Base-by-base conservation (phyloP, 2,888 invertebrate genomes). In the Perizoma affinitatum region DNA sequence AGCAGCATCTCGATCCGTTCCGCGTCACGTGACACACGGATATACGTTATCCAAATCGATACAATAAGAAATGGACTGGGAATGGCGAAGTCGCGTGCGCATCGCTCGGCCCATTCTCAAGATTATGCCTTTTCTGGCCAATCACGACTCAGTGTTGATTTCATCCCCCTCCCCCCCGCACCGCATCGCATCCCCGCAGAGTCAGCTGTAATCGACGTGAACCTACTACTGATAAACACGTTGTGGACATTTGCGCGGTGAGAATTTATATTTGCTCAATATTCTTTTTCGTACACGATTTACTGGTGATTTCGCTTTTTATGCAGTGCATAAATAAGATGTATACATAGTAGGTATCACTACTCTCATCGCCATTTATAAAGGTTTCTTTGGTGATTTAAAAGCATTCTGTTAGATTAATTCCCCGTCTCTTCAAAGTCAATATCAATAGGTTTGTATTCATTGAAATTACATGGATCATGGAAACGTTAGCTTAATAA, bases 181-280 rank as follows among this genome's bases (percentile, higher is more conserved):
- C 40, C 58, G 50, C 54, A 33, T 34, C 58, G 42, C 58, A 62
- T 66, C 64, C 66, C 65, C 66, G 72, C 64, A 65, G 65, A 69
- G 76, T 82, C 84, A 83, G 81, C 79, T 82, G 81, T 76, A 74
- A 75, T 73, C 79, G 75, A 76, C 75, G 78, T 73, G 73, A 79
- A 80, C 79, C 80, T 63, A 66, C 63, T 66, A 63, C 74, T 78
- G 81, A 80, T 83, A 81, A 79, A 72, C 75, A 68, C 73, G 73
- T 72, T 72, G 74, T 72, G 70, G 47, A 62, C 58, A 52, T 49
- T 56, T 45, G 56, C 50, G 54, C 11, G 54, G 62, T 62, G 54
- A 58, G 58, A 58, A 51, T 62, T 57, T 54, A 58, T 57, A 43
- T 49, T 54, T 54, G 53, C 49, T 54, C 55, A 57, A 46, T 61